phyloP scores from a whole-genome alignment of 2,888 invertebrate species.

The Resseliella maxima region DNA sequence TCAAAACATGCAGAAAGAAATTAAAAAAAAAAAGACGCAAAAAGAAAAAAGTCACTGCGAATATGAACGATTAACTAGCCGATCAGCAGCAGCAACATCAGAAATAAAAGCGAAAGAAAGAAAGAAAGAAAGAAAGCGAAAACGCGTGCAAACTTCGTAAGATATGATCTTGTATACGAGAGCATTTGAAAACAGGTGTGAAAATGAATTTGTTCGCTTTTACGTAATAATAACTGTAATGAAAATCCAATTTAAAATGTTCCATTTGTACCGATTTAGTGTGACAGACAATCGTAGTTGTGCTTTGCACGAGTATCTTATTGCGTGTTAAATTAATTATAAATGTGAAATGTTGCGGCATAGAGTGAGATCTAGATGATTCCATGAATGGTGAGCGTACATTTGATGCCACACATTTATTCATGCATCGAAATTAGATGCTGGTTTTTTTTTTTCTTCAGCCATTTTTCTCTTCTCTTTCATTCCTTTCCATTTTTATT shows the following conservation, averaged over 20 bases:
- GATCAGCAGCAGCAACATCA: neutral
- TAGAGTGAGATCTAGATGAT: no score
- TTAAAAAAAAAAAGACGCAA: neutral
- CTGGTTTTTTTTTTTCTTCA: no score
- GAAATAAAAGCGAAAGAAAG: neutral
- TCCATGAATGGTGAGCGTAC: no score
- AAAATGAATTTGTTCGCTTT: constrained; percentile 31
- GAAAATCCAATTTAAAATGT: constrained; percentile 14
- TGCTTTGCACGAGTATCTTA: neutral
- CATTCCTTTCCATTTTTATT: no score
- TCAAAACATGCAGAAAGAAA: neutral
- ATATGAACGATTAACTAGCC: neutral
- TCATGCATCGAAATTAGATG: no score
- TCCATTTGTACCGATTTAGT: neutral
- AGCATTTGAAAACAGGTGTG: neutral
- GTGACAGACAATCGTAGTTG: neutral
- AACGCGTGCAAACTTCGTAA: neutral
- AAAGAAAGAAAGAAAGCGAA: neutral
- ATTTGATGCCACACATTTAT: no score
- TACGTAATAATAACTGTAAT: constrained; percentile 33
- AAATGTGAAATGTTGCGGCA: neutral
- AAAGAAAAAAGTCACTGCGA: neutral
- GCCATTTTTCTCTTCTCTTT: no score
- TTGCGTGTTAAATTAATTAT: neutral
- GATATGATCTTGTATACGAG: neutral